Evolutionary conservation across 2,113 vertebrate species (phyloP), one percentile per base, ranked within the genome.

Genomic region (Ptilorrhoa leucosticta): DNA sequence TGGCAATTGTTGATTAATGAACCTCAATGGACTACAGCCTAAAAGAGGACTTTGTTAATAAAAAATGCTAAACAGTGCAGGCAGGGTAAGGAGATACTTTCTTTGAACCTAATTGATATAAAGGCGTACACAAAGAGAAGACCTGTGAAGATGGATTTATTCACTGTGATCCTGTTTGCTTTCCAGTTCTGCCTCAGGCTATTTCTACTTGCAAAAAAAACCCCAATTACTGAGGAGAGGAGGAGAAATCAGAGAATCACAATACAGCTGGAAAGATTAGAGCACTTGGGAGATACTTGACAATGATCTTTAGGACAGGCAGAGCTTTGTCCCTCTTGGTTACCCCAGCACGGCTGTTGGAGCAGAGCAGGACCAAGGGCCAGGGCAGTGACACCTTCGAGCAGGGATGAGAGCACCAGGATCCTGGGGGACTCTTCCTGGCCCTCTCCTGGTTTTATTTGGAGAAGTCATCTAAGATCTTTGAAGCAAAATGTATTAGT

Each of bases 1-100:
- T 30, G 73, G 93, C 82, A 95, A 97, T 92, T 93, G 91, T 95
- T 93, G 95, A 90, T 87, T 96, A 94, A 96, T 97, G 96, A 93
- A 97, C 89, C 42, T 93, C 93, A 50, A 76, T 91, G 93, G 93
- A 90, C 68, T 31, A 5, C 66, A 75, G 80, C 92, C 96, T 97
- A 97, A 96, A 97, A 97, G 91, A 81, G 69, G 78, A 97, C 97
- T 94, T 95, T 97, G 96, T 97, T 97, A 93, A 91, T 96, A 92
- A 94, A 96, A 95, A 92, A 89, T 94, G 96, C 94, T 90, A 77
- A 95, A 85, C 57, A 90, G 88, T 27, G 37, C 87, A 69, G 89
- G 81, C 48, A 2, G 78, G 51, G 94, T 87, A 95, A 94, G 92
- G 94, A 97, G 96, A 94, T 70, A 79, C 89, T 94, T 96, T 79